Percentiles rank a stretch among this genome's conserved stretches.
These are phyloP conservation scores for Tenodera sinensis DNA, from an alignment of 2,888 invertebrate species.

Conservation along the genomic window DNA sequence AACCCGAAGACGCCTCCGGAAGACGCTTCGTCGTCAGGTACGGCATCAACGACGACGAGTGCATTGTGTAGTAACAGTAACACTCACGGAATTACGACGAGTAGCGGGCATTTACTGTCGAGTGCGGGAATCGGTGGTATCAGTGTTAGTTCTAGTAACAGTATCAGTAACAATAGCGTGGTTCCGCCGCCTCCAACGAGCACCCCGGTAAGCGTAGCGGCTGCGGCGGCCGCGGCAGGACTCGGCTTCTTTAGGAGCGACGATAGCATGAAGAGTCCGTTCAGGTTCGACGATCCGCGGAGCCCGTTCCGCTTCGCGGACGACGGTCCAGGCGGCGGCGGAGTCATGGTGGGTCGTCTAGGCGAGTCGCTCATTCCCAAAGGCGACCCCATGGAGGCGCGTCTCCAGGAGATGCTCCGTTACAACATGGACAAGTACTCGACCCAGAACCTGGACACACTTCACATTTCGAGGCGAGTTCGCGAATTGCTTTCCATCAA, in stretches of 20 bases:
- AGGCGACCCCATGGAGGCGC: slow-evolving; percentile 90
- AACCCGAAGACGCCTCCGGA: slow-evolving; percentile 55
- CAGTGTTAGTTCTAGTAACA: slow-evolving; percentile 6
- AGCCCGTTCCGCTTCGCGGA: slow-evolving; percentile 80
- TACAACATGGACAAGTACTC: slow-evolving; percentile 96
- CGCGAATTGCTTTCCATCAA: slow-evolving; percentile 92
- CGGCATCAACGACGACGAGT: slow-evolving; percentile 38
- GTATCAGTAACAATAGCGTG: slow-evolving; percentile 3
- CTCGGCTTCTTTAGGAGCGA: slow-evolving; percentile 28
- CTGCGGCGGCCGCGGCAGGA: not conserved
- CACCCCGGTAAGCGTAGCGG: slow-evolving; percentile 15
- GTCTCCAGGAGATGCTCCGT: slow-evolving; percentile 87
- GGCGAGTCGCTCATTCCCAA: slow-evolving; percentile 91
- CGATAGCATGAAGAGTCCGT: slow-evolving; percentile 57
- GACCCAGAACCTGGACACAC: slow-evolving; percentile 89
- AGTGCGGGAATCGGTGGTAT: slow-evolving; percentile 18
- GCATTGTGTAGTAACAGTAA: slow-evolving; percentile 43
- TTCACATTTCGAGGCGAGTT: slow-evolving; percentile 88
- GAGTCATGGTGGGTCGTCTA: slow-evolving; percentile 73
- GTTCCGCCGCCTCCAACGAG: slow-evolving; percentile 19
- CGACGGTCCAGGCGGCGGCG: slow-evolving; percentile 45
- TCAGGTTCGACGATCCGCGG: slow-evolving; percentile 77
- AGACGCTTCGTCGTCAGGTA: slow-evolving; percentile 40
- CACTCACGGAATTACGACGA: slow-evolving; percentile 22
- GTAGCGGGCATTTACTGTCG: slow-evolving; percentile 9